phyloP scores from a whole-genome alignment of 2,113 vertebrate genomes.

The Macaca mulatta region DNA sequence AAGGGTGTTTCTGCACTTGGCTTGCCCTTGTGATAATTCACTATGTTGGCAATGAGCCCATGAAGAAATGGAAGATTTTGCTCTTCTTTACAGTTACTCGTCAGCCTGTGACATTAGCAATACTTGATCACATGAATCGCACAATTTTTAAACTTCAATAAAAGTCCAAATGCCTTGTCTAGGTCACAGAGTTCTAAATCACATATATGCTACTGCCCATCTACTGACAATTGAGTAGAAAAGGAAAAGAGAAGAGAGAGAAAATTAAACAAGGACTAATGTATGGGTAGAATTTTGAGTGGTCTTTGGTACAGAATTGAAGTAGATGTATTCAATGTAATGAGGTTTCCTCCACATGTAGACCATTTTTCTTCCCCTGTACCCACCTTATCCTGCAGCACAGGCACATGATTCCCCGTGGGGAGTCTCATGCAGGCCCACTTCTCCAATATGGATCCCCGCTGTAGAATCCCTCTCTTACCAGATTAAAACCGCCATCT shows the following conservation, averaged over 20 bases:
- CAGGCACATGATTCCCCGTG: fast-evolving
- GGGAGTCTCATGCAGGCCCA: not conserved
- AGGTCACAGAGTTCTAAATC: slow-evolving; percentile 45
- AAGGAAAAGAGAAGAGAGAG: not conserved
- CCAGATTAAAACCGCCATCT: not conserved
- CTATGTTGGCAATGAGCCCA: slow-evolving; percentile 9
- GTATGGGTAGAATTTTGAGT: not conserved
- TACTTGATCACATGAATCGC: slow-evolving; percentile 21
- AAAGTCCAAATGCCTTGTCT: slow-evolving; percentile 29
- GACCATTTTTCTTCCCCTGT: not conserved
- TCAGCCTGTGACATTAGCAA: slow-evolving; percentile 43
- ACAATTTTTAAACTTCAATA: slow-evolving; percentile 46
- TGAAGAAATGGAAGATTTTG: slow-evolving; percentile 39
- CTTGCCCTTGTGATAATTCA: slow-evolving; percentile 66
- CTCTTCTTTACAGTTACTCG: slow-evolving; percentile 56
- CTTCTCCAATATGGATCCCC: not conserved
- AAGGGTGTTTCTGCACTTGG: slow-evolving; percentile 52
- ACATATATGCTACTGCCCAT: not conserved
- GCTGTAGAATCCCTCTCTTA: not conserved
- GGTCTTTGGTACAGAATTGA: not conserved
- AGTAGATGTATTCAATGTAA: not conserved
- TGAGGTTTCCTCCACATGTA: not conserved
- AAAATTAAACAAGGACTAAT: not conserved
- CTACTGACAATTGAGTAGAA: not conserved
- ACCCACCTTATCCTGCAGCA: not conserved